phyloP scores from a whole-genome alignment of 1,140 invertebrate species.

The Oryctes rhinoceros region DNA sequence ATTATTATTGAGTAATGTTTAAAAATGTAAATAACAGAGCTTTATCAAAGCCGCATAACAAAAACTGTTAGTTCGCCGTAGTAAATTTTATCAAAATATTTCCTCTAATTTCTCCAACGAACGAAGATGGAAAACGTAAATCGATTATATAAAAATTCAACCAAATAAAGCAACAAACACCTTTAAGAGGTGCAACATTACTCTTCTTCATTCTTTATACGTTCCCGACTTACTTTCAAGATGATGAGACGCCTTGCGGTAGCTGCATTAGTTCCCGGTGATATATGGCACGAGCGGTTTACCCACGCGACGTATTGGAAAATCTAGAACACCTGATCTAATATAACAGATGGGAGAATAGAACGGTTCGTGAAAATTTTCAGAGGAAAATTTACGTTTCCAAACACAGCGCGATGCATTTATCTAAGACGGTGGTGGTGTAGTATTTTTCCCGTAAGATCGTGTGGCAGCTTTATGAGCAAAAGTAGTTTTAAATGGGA shows the following conservation, averaged over 20 bases:
- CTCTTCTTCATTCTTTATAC: background rate
- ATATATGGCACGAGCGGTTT: background rate
- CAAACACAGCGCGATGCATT: background rate
- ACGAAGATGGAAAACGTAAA: too few species aligned
- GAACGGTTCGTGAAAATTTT: background rate
- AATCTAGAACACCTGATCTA: slow-evolving; percentile 8
- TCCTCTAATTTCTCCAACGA: too few species aligned
- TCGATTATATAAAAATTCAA: too few species aligned
- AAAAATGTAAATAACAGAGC: too few species aligned
- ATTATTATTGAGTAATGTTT: too few species aligned
- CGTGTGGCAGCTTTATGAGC: background rate
- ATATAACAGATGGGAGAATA: background rate
- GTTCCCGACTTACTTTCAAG: background rate
- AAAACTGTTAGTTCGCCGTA: too few species aligned
- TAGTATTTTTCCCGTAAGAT: background rate
- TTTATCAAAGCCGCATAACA: too few species aligned
- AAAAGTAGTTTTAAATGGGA: too few species aligned
- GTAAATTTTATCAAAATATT: too few species aligned
- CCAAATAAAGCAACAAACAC: too few species aligned
- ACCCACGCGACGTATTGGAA: background rate
- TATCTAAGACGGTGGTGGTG: background rate
- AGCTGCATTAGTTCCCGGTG: background rate
- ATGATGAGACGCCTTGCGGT: slow-evolving; percentile 5
- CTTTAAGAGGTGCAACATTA: too few species aligned
- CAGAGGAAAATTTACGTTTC: background rate